phyloP scores from a whole-genome alignment of 2,797 vertebrate genomes.

The Chelon labrosus region DNA sequence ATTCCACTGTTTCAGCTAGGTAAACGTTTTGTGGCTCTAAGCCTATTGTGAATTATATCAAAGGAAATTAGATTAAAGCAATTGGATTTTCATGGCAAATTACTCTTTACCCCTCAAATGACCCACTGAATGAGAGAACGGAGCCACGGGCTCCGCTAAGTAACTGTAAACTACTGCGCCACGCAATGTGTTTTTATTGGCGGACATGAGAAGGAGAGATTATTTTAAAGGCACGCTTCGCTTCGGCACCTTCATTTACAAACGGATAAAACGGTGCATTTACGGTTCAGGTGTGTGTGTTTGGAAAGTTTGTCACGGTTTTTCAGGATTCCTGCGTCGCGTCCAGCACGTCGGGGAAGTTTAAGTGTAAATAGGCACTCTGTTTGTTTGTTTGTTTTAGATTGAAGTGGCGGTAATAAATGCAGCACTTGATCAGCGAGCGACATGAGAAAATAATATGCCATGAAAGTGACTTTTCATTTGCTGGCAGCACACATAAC shows the following conservation, averaged over 20 bases:
- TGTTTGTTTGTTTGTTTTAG: constrained; percentile 70
- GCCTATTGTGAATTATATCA: constrained; percentile 78
- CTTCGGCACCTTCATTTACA: constrained; percentile 31
- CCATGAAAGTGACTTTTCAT: constrained; percentile 86
- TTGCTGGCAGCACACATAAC: constrained; percentile 79
- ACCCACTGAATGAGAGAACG: constrained; percentile 71
- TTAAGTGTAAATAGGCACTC: constrained; percentile 24
- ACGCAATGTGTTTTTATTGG: constrained; percentile 40
- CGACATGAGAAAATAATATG: constrained; percentile 76
- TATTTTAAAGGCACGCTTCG: constrained; percentile 37
- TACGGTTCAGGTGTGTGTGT: constrained; percentile 26
- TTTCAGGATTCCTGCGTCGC: not conserved
- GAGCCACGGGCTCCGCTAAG: constrained; percentile 59
- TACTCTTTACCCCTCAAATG: constrained; percentile 80
- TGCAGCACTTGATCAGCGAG: constrained; percentile 74
- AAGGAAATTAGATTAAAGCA: constrained; percentile 79
- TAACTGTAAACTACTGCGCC: constrained; percentile 62
- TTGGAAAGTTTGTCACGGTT: constrained; percentile 29
- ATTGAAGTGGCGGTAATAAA: constrained; percentile 71
- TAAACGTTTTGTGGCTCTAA: constrained; percentile 74
- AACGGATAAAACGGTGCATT: constrained; percentile 33
- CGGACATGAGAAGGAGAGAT: constrained; percentile 14
- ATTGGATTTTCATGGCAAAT: constrained; percentile 82
- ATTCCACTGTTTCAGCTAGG: constrained; percentile 66
- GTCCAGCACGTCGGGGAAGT: constrained; percentile 36